Base-by-base conservation (phyloP, 2,888 invertebrate genomes). In the Drosophila nr. perissopoda region DNA sequence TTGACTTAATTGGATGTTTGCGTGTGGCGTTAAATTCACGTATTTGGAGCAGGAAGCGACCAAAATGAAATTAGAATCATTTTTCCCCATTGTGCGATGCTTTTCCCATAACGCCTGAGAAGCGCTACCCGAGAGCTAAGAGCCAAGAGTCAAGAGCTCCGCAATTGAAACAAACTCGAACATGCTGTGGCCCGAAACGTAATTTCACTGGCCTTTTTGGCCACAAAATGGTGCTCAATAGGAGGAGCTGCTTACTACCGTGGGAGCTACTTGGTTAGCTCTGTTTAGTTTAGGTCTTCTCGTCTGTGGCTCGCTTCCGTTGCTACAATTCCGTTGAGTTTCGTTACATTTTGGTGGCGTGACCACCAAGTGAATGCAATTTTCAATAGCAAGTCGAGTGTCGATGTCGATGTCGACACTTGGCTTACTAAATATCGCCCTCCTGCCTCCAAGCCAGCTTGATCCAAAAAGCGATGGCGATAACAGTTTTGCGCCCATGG, bases 351-450 rank as follows among this genome's bases (percentile, higher is more conserved):
- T 64, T 85, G 85, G 85, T 89, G 90, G 89, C 91, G 90, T 91
- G 89, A 91, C 89, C 90, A 90, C 84, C 72, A 56, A 71, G 64
- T 74, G 73, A 63, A 67, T 77, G 63, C 80, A 75, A 65, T 79
- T 61, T 40, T 69, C 60, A 62, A 40, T 58, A 52, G 48, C 76
- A 75, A 62, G 34, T 48, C 38, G 67, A 40, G 51, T 71, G 69
- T 76, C 65, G 70, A 76, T 81, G 84, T 81, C 82, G 84, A 66
- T 78, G 83, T 83, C 83, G 82, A 91, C 88, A 87, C 84, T 83
- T 79, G 82, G 70, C 56, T 77, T 82, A 86, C 91, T 92, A 91
- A 92, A 91, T 92, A 91, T 88, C 90, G 80, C 46, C 65, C 65
- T 18, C 53, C 27, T 4, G 36, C 31, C 31, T 16, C 4, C 42